Evolutionary conservation across 2,797 vertebrate genomes (phyloP).

Genomic region (Florisuga fusca): DNA sequence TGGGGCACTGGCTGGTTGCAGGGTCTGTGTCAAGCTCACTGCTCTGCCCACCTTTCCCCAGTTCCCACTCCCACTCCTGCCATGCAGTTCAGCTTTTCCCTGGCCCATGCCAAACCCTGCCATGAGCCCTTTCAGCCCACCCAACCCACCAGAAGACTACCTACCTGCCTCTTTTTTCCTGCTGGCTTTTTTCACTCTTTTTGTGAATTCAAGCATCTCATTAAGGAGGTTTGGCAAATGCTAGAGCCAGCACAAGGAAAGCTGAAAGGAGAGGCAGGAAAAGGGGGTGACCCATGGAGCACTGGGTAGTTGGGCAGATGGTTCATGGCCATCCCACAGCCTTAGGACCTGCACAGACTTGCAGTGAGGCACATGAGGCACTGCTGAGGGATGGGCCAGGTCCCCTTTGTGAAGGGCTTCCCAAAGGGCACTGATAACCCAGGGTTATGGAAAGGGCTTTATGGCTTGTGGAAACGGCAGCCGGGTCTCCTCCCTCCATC

Average conservation of each 20-base stretch:
- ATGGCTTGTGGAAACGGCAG: background rate
- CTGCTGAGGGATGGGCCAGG: background rate
- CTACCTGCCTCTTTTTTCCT: background rate
- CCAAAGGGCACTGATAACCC: fast-evolving
- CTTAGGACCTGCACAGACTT: background rate
- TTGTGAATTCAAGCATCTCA: background rate
- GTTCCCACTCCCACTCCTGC: background rate
- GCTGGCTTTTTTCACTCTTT: background rate
- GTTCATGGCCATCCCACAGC: fast-evolving
- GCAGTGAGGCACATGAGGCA: background rate
- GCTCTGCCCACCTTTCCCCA: background rate
- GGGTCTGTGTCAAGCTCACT: background rate
- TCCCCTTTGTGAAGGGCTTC: background rate
- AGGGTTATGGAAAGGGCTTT: background rate
- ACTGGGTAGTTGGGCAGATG: background rate
- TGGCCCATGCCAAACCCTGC: background rate
- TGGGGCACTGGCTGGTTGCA: background rate
- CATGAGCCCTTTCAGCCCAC: background rate
- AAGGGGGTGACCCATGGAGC: background rate
- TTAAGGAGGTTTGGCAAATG: background rate
- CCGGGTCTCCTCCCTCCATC: background rate
- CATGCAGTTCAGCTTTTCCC: background rate
- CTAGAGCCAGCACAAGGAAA: background rate
- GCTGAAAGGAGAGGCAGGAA: background rate
- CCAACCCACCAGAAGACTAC: background rate